These are phyloP conservation scores for Passer domesticus DNA, from an alignment of 2,113 vertebrate species.

Conservation along the genomic window DNA sequence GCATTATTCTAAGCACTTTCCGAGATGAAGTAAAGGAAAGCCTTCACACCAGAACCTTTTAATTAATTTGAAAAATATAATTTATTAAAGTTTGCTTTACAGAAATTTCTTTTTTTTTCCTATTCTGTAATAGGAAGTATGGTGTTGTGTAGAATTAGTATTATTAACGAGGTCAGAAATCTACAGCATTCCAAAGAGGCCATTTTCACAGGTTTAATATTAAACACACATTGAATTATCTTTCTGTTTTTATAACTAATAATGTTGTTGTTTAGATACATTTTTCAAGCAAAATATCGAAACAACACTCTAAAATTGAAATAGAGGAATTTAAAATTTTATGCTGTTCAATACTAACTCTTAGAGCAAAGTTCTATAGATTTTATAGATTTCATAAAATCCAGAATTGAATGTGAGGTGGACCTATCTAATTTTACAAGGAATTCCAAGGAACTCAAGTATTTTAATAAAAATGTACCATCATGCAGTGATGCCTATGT, in stretches of 20 bases:
- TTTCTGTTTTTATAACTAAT: slow-evolving; percentile 20
- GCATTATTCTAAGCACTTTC: slow-evolving; percentile 3
- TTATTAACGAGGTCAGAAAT: slow-evolving; percentile 51
- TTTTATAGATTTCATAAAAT: slow-evolving; percentile 9
- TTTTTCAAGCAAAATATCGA: slow-evolving; percentile 28
- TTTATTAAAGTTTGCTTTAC: slow-evolving; percentile 33
- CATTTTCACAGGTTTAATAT: slow-evolving; percentile 47
- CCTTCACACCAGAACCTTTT: slow-evolving; percentile 32
- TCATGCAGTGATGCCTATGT: neutral
- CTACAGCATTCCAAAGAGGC: neutral
- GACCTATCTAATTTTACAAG: neutral
- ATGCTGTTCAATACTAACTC: neutral
- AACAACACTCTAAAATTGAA: slow-evolving; percentile 9
- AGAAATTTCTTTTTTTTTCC: neutral
- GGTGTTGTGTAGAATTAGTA: slow-evolving; percentile 53
- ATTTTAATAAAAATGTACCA: neutral
- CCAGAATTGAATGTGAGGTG: neutral
- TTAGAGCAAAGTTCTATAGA: neutral
- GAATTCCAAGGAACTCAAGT: neutral
- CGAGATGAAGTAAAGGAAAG: slow-evolving; percentile 35
- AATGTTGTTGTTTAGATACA: slow-evolving; percentile 16
- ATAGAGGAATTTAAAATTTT: neutral
- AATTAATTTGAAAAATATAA: slow-evolving; percentile 55
- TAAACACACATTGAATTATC: slow-evolving; percentile 7
- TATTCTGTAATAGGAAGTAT: slow-evolving; percentile 3